Evolutionary conservation across 2,113 vertebrate genomes (phyloP).

Genomic region (Eretmochelys imbricata): DNA sequence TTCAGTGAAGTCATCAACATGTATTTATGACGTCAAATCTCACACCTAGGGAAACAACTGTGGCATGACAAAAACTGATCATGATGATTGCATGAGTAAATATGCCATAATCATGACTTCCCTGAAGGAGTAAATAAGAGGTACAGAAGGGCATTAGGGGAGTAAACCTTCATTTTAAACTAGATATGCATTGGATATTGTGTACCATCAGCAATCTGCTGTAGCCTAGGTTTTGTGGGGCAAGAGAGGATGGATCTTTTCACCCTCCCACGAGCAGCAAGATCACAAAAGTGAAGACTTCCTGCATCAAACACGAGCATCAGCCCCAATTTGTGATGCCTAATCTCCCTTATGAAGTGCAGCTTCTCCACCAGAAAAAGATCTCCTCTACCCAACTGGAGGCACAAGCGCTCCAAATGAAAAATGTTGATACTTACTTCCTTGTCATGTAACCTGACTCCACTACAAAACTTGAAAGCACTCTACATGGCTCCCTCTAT

Average conservation of each 20-base stretch:
- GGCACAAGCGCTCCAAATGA: background rate
- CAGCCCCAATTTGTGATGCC: background rate
- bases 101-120: background rate
- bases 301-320: background rate
- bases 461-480: background rate
- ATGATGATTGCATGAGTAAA: background rate
- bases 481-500: background rate
- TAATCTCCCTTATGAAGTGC: background rate
- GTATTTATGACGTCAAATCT: background rate
- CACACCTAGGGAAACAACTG: background rate
- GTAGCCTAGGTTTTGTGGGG: background rate
- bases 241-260: background rate
- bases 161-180: background rate
- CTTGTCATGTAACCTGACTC: background rate
- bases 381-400: background rate
- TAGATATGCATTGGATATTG: background rate
- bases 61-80: background rate
- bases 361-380: background rate
- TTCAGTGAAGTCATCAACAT: background rate
- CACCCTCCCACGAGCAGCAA: background rate
- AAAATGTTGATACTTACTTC: background rate
- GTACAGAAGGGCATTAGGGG: background rate
- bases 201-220: background rate
- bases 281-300: background rate
- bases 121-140: background rate